A percentile compares a stretch with the other conserved stretches of the same genome.
Conservation (phyloP, 2,888 invertebrate genomes). For the Stenodema calcarata region DNA sequence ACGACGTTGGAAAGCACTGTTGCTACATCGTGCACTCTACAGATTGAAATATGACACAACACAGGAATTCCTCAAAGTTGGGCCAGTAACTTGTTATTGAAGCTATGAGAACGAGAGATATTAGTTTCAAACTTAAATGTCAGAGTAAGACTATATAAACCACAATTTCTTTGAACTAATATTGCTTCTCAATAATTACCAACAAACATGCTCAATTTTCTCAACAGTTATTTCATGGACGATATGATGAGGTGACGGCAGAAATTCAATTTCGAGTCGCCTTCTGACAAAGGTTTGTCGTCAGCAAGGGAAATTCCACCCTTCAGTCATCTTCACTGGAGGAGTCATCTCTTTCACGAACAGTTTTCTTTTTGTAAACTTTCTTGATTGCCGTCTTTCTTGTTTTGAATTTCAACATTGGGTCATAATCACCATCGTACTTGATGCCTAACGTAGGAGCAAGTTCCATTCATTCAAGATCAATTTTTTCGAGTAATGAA, state of each 20-base stretch:
- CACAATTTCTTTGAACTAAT: not conserved
- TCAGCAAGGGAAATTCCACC: not conserved
- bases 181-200: not conserved
- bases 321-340: not conserved
- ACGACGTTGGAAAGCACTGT: no score
- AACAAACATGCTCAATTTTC: no score
- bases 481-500: no score
- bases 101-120: no score
- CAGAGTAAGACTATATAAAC: not conserved
- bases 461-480: no score
- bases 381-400: not conserved
- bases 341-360: constrained; percentile 3
- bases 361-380: not conserved
- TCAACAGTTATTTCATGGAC: no score
- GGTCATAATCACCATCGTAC: constrained; percentile 26
- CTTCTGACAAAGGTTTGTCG: not conserved
- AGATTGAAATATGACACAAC: no score
- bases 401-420: not conserved
- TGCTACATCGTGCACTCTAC: no score
- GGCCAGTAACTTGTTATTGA: no score
- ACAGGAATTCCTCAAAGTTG: no score
- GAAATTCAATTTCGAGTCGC: not conserved
- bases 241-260: not conserved
- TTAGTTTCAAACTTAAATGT: no score
- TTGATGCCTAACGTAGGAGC: not conserved